These are phyloP conservation scores for Trissolcus brochymenae DNA, from an alignment of 2,888 invertebrate genomes.

Conservation along the genomic window DNA sequence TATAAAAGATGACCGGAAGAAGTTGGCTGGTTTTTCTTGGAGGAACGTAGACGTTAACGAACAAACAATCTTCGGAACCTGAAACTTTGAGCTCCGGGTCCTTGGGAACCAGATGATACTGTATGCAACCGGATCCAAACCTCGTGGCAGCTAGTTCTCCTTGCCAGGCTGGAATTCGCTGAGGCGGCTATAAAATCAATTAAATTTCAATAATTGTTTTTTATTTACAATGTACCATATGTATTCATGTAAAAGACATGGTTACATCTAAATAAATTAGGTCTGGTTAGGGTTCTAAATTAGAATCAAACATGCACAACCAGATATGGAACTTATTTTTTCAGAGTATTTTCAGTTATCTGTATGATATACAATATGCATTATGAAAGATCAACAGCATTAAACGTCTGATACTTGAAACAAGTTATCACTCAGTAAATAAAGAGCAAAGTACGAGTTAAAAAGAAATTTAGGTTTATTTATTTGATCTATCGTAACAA, in stretches of 20 bases:
- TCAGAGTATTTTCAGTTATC: neutral
- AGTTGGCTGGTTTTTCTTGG: conserved; percentile 23
- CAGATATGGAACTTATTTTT: neutral
- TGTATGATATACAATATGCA: neutral
- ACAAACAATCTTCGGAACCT: conserved; percentile 72
- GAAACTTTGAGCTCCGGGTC: conserved; percentile 61
- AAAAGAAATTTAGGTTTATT: neutral
- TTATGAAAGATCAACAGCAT: neutral
- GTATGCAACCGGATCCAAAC: conserved; percentile 65
- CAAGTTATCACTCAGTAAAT: neutral
- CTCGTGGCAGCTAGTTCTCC: conserved; percentile 64
- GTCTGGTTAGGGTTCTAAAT: neutral
- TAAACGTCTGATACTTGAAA: neutral
- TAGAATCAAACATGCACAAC: neutral
- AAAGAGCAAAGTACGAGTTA: neutral
- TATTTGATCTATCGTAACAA: neutral
- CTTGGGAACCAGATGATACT: conserved; percentile 63
- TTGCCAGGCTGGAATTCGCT: conserved; percentile 32
- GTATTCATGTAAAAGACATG: too few species aligned
- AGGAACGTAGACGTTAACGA: conserved; percentile 70
- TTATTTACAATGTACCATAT: too few species aligned
- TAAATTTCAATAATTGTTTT: neutral
- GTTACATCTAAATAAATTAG: neutral
- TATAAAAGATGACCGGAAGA: conserved; percentile 71
- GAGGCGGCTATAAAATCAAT: conserved; percentile 21